phyloP scores from a whole-genome alignment of 2,113 vertebrate genomes.

The Natator depressus region DNA sequence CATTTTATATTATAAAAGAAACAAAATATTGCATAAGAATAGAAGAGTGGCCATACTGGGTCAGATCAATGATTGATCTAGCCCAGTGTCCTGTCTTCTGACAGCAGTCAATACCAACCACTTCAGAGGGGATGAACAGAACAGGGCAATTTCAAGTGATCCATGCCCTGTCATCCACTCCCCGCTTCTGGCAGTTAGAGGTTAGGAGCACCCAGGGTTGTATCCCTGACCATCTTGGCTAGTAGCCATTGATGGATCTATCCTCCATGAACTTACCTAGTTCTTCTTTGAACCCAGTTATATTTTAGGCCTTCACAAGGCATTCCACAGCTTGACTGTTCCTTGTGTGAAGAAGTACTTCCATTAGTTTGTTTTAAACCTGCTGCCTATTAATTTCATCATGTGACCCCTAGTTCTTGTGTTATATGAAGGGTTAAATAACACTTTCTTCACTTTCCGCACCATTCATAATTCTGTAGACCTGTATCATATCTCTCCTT shows the following conservation, averaged over 20 bases:
- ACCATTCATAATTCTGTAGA: neutral
- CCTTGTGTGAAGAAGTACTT: neutral
- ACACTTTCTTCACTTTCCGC: neutral
- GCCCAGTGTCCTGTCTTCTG: neutral
- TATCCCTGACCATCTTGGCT: neutral
- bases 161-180: neutral
- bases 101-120: neutral
- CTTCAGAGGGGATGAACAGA: neutral
- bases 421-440: neutral
- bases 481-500: neutral
- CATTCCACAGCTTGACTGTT: neutral
- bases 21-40: neutral
- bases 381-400: neutral
- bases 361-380: neutral
- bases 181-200: neutral
- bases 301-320: neutral
- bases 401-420: neutral
- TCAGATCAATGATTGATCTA: neutral
- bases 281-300: neutral
- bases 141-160: neutral
- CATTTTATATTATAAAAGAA: neutral
- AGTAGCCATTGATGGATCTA: neutral
- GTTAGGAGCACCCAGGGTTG: neutral
- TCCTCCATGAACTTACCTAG: neutral
- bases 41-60: neutral